Base-by-base conservation (phyloP, 2,888 invertebrate genomes). In the Ramazzottius varieornatus region DNA sequence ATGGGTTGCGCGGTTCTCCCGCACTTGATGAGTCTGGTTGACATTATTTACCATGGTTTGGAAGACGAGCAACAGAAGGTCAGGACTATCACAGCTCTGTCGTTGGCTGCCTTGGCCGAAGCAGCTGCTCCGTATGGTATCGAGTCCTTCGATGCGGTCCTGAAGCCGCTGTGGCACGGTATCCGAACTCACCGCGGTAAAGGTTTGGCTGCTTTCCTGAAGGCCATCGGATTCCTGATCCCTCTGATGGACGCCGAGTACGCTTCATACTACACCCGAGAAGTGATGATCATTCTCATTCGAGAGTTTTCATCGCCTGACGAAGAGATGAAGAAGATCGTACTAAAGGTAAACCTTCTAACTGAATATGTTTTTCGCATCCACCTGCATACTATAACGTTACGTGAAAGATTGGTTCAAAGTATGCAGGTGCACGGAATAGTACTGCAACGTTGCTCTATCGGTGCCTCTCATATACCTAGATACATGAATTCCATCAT, bases 241-340 rank as follows among this genome's bases (percentile, higher is more conserved):
- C 98, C 98, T 0, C 82, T 99, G 68, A 99, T 99, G 98, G 98
- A 99, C 74, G 94, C 94, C 66, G 98, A 99, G 78, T 99, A 98
- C 73, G 98, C 98, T 0, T 96, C 94, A 77, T 98, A 98, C 77
- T 98, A 99, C 75, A 99, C 98, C 1, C 83, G 94, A 71, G 98
- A 99, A 84, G 98, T 94, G 75, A 93, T 93, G 93, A 80, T 92
- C 77, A 98, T 98, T 76, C 81, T 99, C 33, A 96, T 98, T 72
- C 83, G 98, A 77, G 98, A 99, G 81, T 99, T 99, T 77, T 94
- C 94, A 78, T 96, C 96, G 66, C 98, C 98, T 0, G 98, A 99
- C 76, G 98, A 99, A 77, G 98, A 99, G 81, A 99, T 99, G 98
- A 99, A 99, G 78, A 99, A 99, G 76, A 99, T 99, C 79, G 98